These are phyloP conservation scores for Henicopernis longicauda DNA, from an alignment of 2,113 vertebrate species.

Conservation along the genomic window DNA sequence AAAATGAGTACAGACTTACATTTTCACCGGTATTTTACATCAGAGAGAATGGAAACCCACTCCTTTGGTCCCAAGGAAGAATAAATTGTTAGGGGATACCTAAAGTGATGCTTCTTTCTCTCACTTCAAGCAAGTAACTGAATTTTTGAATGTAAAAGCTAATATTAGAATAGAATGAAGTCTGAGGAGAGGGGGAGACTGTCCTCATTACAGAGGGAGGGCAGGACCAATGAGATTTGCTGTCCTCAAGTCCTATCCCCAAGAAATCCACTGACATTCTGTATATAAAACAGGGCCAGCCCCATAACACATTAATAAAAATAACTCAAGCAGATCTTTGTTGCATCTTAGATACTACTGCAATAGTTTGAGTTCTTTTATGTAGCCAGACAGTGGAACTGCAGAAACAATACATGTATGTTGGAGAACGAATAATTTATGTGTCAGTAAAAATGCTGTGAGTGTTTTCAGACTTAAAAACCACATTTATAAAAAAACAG, in stretches of 20 bases:
- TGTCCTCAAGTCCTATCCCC: neutral
- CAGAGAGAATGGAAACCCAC: neutral
- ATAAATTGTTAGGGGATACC: neutral
- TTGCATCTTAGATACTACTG: neutral
- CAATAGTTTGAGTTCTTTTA: neutral
- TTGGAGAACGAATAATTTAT: neutral
- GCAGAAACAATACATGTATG: neutral
- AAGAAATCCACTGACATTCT: neutral
- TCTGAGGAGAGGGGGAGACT: neutral
- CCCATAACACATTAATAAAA: neutral
- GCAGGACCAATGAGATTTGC: neutral
- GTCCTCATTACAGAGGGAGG: neutral
- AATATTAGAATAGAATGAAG: neutral
- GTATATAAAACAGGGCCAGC: neutral
- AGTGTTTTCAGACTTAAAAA: neutral
- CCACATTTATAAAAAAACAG: neutral
- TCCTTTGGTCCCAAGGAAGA: neutral
- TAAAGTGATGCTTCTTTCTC: neutral
- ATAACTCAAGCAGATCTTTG: neutral
- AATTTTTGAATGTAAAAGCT: neutral
- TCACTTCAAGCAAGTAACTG: neutral
- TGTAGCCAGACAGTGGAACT: neutral
- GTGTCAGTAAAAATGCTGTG: neutral
- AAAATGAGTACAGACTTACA: accelerated
- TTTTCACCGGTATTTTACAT: neutral